Conservation (phyloP, 2,113 vertebrate species). For the Bettongia penicillata region DNA sequence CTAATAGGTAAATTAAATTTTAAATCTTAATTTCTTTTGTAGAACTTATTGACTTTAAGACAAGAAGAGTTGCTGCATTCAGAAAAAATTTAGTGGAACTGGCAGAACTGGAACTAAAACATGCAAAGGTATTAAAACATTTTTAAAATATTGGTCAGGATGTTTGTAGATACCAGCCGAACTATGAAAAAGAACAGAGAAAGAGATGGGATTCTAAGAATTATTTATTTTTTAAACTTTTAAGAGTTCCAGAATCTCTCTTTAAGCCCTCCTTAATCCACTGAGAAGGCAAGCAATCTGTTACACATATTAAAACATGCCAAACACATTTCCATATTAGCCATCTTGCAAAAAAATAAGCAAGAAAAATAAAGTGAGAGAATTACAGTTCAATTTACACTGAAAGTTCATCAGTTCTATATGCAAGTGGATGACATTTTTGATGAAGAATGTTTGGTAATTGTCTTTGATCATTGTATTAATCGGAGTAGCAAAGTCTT, state of each 20-base stretch:
- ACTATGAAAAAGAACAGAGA: neutral
- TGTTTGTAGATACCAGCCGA: neutral
- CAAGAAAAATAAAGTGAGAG: neutral
- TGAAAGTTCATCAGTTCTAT: neutral
- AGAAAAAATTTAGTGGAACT: conserved; percentile 99
- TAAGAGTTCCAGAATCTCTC: neutral
- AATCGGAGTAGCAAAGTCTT: neutral
- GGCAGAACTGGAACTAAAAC: conserved; percentile 98
- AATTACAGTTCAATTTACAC: neutral
- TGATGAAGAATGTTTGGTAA: neutral
- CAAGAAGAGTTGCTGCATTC: conserved; percentile 98
- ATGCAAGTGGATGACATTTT: neutral
- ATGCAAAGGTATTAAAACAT: conserved; percentile 92
- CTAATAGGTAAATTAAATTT: neutral
- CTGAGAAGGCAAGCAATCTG: neutral
- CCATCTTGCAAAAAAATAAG: neutral
- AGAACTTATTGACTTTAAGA: conserved; percentile 99
- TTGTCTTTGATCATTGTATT: neutral
- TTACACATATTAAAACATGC: neutral
- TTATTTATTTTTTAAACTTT: neutral
- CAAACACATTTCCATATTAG: neutral
- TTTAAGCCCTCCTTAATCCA: neutral
- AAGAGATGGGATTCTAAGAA: neutral
- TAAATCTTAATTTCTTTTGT: conserved; percentile 57
- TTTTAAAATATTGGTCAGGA: neutral